phyloP scores from a whole-genome alignment of 1,140 invertebrate species.

The Hypsibius dujardini region DNA sequence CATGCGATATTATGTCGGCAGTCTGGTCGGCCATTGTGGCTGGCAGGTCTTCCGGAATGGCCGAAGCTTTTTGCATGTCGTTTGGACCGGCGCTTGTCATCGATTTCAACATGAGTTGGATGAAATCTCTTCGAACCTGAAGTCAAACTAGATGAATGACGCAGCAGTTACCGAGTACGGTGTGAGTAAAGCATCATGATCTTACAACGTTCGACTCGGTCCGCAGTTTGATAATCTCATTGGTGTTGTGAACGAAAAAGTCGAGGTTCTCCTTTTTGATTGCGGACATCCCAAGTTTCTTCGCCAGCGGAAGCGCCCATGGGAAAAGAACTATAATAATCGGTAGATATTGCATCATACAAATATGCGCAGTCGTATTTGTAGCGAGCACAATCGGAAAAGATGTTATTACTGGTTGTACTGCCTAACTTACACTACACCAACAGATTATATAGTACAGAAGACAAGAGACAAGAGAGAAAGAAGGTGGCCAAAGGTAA shows the following conservation, averaged over 20 bases:
- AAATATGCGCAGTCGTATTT: too few relatives aligned
- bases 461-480: too few relatives aligned
- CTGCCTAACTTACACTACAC: too few relatives aligned
- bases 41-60: not conserved
- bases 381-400: too few relatives aligned
- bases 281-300: not conserved
- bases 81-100: not conserved
- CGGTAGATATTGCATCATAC: not conserved
- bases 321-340: conserved; percentile 1
- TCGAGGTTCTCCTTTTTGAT: not conserved
- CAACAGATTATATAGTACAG: too few relatives aligned
- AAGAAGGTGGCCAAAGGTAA: too few relatives aligned
- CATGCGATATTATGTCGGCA: not conserved
- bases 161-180: not conserved
- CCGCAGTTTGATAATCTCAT: not conserved
- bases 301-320: not conserved
- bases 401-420: too few relatives aligned
- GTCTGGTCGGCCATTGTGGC: not conserved
- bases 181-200: not conserved
- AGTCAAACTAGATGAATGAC: not conserved
- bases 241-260: not conserved
- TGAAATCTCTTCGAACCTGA: not conserved
- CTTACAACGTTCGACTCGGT: not conserved
- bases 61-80: not conserved
- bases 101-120: conserved; percentile 10